Conservation (phyloP, 2,797 vertebrate genomes). For the Synaphobranchus kaupii region DNA sequence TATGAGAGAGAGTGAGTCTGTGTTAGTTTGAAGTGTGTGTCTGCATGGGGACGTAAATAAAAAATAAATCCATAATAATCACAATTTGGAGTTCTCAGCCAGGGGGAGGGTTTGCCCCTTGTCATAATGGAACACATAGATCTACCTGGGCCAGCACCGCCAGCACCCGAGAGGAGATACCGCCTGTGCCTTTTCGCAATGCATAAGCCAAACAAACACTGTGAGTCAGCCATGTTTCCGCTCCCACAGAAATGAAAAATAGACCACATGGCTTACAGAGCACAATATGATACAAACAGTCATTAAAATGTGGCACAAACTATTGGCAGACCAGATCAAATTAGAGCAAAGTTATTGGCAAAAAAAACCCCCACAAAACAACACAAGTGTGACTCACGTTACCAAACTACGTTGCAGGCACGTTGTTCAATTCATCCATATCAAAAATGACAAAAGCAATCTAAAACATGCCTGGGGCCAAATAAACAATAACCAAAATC, state of each 20-base stretch:
- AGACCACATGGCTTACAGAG: conserved; percentile 43
- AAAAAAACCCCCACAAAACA: background rate
- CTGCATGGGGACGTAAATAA: background rate
- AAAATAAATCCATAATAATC: background rate
- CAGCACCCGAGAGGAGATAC: background rate
- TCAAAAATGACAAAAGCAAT: background rate
- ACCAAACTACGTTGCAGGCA: background rate
- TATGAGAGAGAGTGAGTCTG: background rate
- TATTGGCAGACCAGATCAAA: background rate
- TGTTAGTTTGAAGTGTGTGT: background rate
- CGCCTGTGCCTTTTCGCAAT: background rate
- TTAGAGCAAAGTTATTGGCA: background rate
- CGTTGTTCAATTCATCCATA: background rate
- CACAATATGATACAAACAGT: background rate
- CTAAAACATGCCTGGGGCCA: background rate
- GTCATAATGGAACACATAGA: background rate
- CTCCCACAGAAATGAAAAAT: conserved; percentile 13
- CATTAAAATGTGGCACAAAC: background rate
- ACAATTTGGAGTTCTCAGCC: background rate
- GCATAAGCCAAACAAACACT: background rate
- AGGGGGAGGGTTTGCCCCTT: background rate
- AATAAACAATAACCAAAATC: background rate
- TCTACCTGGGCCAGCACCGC: background rate
- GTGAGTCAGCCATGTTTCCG: background rate
- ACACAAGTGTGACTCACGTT: background rate